These are phyloP conservation scores for Stenchaetothrips biformis DNA, from an alignment of 2,888 invertebrate genomes.

Conservation along the genomic window DNA sequence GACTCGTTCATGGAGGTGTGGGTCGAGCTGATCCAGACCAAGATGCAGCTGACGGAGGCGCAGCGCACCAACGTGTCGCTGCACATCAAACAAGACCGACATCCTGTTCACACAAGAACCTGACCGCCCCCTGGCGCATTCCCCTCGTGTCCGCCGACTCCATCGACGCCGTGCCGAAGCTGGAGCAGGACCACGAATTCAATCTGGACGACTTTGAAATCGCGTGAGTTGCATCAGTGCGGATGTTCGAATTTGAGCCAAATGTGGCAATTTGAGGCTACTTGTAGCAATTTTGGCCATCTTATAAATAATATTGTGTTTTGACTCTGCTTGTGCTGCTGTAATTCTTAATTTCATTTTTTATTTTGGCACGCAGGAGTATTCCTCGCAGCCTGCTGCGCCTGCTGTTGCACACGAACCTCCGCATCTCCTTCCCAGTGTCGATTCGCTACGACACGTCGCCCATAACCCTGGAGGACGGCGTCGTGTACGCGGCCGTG, in stretches of 20 bases:
- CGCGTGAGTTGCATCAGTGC: slow-evolving; percentile 35
- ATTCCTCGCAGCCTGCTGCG: slow-evolving; percentile 33
- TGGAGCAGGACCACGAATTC: slow-evolving; percentile 48
- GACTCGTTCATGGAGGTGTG: slow-evolving; percentile 49
- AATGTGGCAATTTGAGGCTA: not conserved
- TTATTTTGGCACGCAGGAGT: slow-evolving; percentile 19
- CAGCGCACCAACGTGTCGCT: slow-evolving; percentile 13
- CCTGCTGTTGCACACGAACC: slow-evolving; percentile 47
- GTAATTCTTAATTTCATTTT: not conserved
- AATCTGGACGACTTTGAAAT: slow-evolving; percentile 41
- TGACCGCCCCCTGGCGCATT: slow-evolving; percentile 56
- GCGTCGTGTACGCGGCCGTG: slow-evolving; percentile 66
- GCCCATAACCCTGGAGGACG: slow-evolving; percentile 61
- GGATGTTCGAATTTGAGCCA: too few species aligned
- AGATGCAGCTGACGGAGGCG: not conserved
- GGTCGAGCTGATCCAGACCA: slow-evolving; percentile 47
- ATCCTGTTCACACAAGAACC: slow-evolving; percentile 44
- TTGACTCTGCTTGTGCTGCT: not conserved
- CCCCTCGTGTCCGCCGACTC: slow-evolving; percentile 54
- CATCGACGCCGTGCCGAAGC: slow-evolving; percentile 56
- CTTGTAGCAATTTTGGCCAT: not conserved
- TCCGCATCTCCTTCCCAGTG: slow-evolving; percentile 51
- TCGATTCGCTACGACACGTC: slow-evolving; percentile 58
- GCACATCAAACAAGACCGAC: not conserved
- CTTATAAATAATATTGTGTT: not conserved